Base-by-base conservation (phyloP, 2,113 vertebrate genomes). In the Arizona elegans region DNA sequence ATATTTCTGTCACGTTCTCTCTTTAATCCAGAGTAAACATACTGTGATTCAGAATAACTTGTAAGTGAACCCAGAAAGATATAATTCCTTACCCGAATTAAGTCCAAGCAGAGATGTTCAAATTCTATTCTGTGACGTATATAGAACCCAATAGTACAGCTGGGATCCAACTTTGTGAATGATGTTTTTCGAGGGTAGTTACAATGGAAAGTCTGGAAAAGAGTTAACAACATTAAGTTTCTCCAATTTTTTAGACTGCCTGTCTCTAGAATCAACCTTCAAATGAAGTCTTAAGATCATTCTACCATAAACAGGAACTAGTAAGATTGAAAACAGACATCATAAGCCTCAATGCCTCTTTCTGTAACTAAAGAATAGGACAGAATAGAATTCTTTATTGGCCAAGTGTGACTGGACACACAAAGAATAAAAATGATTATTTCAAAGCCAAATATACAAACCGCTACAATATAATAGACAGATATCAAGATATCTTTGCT, bases 121-220 rank as follows among this genome's bases (percentile, higher is more conserved):
- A 99, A 98, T 94, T 98, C 98, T 91, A 97, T 98, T 93, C 97
- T 97, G 95, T 96, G 98, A 90, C 97, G 98, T 23, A 98, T 98
- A 0, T 99, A 99, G 95, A 99, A 99, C 13, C 99, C 99, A 23
- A 99, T 97, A 0, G 99, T 99, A 91, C 99, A 99, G 97, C 99
- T 99, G 1, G 99, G 99, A 96, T 99, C 99, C 98, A 99, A 98
- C 91, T 98, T 98, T 90, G 93, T 95, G 86, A 99, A 98, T 95
- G 98, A 97, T 98, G 99, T 98, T 96, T 99, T 99, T 94, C 98
- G 98, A 3, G 99, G 99, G 8, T 98, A 97, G 94, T 97, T 98
- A 95, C 99, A 99, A 95, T 99, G 99, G 96, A 98, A 99, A 0
- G 98, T 98, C 99, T 99, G 87, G 38, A 54, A 87, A 88, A 8